These are phyloP conservation scores for Xanthia togata DNA, from an alignment of 2,888 invertebrate species.

Conservation along the genomic window DNA sequence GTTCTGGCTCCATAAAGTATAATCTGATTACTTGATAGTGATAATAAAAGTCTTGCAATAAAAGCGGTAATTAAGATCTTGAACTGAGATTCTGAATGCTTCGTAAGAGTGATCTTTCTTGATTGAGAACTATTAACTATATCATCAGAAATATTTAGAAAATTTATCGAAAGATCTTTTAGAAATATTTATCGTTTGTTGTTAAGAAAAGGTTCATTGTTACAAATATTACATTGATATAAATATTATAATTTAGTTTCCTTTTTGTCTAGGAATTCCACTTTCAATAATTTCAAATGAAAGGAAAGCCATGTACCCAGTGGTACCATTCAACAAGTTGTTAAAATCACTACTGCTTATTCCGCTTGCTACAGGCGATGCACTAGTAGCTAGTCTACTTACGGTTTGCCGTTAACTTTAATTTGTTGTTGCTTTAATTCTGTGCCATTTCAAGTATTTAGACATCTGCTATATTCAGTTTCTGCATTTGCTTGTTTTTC, in stretches of 20 bases:
- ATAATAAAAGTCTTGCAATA: conserved; percentile 56
- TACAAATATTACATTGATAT: no score
- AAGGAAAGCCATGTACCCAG: conserved; percentile 38
- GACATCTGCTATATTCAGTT: background rate
- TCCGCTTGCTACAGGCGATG: conserved; percentile 41
- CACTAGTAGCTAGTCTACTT: conserved; percentile 40
- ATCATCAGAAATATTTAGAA: no score
- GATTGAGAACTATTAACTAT: conserved; percentile 22
- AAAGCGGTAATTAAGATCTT: conserved; percentile 55
- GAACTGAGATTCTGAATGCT: conserved; percentile 41
- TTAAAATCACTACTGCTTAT: conserved; percentile 35
- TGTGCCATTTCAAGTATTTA: conserved; percentile 8
- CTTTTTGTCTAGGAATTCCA: conserved; percentile 7
- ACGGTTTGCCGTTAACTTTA: conserved; percentile 33
- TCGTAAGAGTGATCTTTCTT: conserved; percentile 21
- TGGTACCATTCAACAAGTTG: conserved; percentile 46
- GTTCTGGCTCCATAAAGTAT: conserved; percentile 50
- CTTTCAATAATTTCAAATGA: conserved; percentile 35
- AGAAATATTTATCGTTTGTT: conserved; percentile 26
- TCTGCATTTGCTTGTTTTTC: no score
- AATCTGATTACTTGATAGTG: conserved; percentile 50
- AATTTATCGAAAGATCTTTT: no score
- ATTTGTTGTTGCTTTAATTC: conserved; percentile 34
- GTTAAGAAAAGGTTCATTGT: conserved; percentile 14
- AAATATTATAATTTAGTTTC: no score